These are phyloP conservation scores for Belgica antarctica DNA, from an alignment of 2,888 invertebrate genomes.

Conservation along the genomic window DNA sequence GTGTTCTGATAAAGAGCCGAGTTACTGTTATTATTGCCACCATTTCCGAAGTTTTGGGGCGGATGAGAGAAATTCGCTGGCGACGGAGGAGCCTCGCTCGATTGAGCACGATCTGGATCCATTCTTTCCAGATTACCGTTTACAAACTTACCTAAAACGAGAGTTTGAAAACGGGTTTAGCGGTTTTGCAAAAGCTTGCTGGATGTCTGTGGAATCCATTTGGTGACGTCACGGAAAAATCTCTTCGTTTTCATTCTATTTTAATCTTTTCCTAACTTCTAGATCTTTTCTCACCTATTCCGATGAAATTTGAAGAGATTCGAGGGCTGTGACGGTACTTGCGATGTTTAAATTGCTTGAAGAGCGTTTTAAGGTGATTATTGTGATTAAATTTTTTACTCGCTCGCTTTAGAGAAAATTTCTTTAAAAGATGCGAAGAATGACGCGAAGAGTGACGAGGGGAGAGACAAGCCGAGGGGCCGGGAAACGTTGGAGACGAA, in stretches of 20 bases:
- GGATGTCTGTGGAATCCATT: not conserved
- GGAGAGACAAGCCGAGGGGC: too few relatives aligned
- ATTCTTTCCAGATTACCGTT: too few relatives aligned
- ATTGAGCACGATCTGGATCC: constrained; percentile 29
- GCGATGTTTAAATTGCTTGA: too few relatives aligned
- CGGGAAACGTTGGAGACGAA: too few relatives aligned
- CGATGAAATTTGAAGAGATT: constrained; percentile 31
- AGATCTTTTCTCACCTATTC: constrained; percentile 29
- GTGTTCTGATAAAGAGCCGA: constrained; percentile 45
- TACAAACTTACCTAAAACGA: constrained; percentile 40
- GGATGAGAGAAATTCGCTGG: constrained; percentile 25
- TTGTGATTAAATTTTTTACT: too few relatives aligned
- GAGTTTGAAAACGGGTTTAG: not conserved
- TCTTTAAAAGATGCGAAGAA: too few relatives aligned
- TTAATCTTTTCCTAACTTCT: not conserved
- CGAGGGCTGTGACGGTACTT: too few relatives aligned
- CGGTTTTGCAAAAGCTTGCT: not conserved
- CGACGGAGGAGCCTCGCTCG: not conserved
- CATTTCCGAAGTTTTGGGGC: not conserved
- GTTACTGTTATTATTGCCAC: not conserved
- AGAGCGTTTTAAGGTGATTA: too few relatives aligned
- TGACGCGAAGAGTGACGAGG: too few relatives aligned
- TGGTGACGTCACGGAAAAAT: too few relatives aligned
- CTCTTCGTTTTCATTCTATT: too few relatives aligned
- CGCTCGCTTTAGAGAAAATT: too few relatives aligned